Percentiles rank a stretch among this genome's conserved stretches.
Conservation (phyloP, 2,888 invertebrate species). For the Norana najaformis region DNA sequence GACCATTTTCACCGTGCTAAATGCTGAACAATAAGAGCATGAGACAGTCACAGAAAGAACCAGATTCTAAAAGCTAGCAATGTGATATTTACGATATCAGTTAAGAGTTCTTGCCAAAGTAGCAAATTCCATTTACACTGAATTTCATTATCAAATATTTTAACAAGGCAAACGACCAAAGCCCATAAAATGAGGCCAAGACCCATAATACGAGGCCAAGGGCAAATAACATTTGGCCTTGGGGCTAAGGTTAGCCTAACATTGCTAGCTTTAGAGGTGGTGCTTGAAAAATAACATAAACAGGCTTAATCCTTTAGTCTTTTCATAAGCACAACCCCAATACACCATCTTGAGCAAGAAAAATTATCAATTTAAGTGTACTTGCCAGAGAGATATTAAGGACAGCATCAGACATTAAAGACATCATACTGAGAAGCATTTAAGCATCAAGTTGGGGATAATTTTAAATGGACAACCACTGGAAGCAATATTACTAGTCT, state of each 20-base stretch:
- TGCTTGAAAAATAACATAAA: neutral
- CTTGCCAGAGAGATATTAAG: too few relatives aligned
- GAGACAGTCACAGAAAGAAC: neutral
- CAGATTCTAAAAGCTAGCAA: neutral
- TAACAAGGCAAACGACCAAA: neutral
- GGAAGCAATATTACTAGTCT: conserved; percentile 13
- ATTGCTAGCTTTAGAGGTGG: neutral
- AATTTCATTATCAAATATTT: neutral
- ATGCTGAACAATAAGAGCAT: neutral
- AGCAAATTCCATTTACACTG: neutral
- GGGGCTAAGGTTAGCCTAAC: neutral
- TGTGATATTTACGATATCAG: neutral
- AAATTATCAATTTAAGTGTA: too few relatives aligned
- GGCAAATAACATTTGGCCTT: neutral
- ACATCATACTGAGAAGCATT: neutral
- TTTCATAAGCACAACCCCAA: too few relatives aligned
- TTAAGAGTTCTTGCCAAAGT: neutral
- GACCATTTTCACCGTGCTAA: neutral
- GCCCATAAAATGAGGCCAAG: neutral
- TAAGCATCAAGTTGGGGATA: neutral
- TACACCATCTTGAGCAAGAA: too few relatives aligned
- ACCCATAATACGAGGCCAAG: too few relatives aligned
- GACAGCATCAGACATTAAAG: too few relatives aligned
- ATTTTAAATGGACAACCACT: neutral
- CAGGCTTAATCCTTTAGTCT: too few relatives aligned